Conservation (phyloP, 2,888 invertebrate genomes). For the Aphidius colemani region DNA sequence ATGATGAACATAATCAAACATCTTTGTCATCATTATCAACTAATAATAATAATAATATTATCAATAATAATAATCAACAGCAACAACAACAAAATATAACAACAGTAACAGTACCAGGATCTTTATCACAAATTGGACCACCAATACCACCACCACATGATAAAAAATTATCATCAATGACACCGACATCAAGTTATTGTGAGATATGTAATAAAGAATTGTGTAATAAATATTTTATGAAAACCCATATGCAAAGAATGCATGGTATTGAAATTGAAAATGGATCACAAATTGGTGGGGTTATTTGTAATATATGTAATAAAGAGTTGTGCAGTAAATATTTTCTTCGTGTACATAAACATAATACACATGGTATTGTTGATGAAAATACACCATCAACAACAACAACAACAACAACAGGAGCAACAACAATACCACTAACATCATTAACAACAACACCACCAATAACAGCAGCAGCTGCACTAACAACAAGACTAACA, state of each 20-base stretch:
- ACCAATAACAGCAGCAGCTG: too few relatives aligned
- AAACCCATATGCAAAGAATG: constrained; percentile 99
- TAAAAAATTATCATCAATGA: constrained; percentile 67
- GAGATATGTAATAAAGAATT: constrained; percentile 98
- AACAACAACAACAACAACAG: too few relatives aligned
- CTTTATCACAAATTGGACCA: constrained; percentile 29
- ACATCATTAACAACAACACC: too few relatives aligned
- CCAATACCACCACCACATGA: constrained; percentile 55
- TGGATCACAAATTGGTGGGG: constrained; percentile 89
- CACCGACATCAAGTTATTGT: constrained; percentile 86
- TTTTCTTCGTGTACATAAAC: constrained; percentile 95
- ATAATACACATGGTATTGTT: constrained; percentile 95
- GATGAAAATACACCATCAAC: constrained; percentile 70
- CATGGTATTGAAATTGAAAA: constrained; percentile 94
- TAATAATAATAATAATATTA: constrained; percentile 18
- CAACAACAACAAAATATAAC: constrained; percentile 17
- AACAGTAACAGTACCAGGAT: constrained; percentile 14
- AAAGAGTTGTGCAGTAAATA: constrained; percentile 98
- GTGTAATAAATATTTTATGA: constrained; percentile 99
- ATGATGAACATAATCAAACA: constrained; percentile 67
- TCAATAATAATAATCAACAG: too few relatives aligned
- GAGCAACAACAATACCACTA: too few relatives aligned
- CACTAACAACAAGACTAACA: too few relatives aligned
- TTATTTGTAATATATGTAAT: constrained; percentile 96
- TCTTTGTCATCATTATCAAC: constrained; percentile 1